phyloP scores from a whole-genome alignment of 92 coral and sea anemone species.

The Diadumene lineata region DNA sequence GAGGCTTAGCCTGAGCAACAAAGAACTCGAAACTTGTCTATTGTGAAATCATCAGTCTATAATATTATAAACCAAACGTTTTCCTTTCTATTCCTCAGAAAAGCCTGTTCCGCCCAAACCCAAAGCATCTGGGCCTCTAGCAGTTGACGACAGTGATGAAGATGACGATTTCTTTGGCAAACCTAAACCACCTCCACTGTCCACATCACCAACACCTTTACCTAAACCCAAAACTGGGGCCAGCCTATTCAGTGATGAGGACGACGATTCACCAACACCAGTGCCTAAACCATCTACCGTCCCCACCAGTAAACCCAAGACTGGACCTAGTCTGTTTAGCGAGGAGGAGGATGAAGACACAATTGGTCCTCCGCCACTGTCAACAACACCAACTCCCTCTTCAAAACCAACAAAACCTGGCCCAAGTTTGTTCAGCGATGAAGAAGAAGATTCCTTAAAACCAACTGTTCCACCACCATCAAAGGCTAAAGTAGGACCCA shows the following conservation, averaged over 20 bases:
- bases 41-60: too few relatives aligned
- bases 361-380: too few relatives aligned
- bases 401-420: conserved; percentile 10
- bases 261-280: conserved; percentile 72
- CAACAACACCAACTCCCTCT: conserved; percentile 23
- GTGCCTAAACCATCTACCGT: conserved; percentile 34
- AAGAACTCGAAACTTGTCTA: too few relatives aligned
- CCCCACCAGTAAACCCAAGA: conserved; percentile 23
- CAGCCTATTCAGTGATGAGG: conserved; percentile 73
- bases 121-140: conserved; percentile 24
- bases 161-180: conserved; percentile 61
- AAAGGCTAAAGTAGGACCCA: conserved; percentile 64
- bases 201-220: conserved; percentile 21
- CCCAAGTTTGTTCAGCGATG: conserved; percentile 15
- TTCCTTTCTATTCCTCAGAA: too few relatives aligned
- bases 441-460: background rate
- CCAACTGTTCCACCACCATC: conserved; percentile 39
- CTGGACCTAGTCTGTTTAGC: too few relatives aligned
- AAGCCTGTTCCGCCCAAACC: conserved; percentile 20
- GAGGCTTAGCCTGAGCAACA: too few relatives aligned
- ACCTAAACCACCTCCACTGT: conserved; percentile 44
- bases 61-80: too few relatives aligned
- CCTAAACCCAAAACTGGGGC: conserved; percentile 48
- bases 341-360: too few relatives aligned
- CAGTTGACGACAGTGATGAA: conserved; percentile 46